Percentiles rank a stretch among this genome's conserved stretches.
Conservation (phyloP, 2,797 vertebrate species). For the Sardinella longiceps region DNA sequence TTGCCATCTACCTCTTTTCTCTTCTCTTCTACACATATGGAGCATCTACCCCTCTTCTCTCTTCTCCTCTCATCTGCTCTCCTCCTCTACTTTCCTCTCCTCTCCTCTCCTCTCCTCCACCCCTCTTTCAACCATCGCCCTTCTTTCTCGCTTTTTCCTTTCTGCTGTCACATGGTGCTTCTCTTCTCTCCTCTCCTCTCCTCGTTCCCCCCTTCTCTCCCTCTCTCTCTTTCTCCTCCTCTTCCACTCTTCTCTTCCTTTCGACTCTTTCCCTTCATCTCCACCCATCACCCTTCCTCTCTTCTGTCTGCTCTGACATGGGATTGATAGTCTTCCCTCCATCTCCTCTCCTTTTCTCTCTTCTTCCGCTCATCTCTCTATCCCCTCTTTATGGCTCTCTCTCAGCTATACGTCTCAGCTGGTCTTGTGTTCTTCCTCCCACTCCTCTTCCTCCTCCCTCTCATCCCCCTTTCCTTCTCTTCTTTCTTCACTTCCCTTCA, state of each 20-base stretch:
- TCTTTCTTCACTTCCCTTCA: neutral
- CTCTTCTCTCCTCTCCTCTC: neutral
- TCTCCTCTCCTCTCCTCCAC: neutral
- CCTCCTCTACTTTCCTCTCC: neutral
- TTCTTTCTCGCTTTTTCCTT: neutral
- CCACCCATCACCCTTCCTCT: no score
- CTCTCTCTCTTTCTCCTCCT: neutral
- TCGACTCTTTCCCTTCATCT: neutral
- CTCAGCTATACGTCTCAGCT: no score
- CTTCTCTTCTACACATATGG: neutral
- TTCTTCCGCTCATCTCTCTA: no score
- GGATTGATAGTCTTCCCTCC: no score
- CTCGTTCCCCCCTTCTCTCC: neutral
- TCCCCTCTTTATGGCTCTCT: no score
- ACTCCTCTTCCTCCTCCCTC: neutral
- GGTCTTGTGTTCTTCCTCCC: no score
- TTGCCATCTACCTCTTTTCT: slow-evolving; percentile 41
- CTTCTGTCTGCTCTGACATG: no score
- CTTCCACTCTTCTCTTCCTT: neutral
- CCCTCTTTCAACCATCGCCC: neutral
- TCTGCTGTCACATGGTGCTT: neutral
- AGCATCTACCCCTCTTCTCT: neutral
- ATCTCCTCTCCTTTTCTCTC: no score
- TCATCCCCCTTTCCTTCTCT: neutral
- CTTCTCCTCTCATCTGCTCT: neutral